These are phyloP conservation scores for Pangasius krempfi DNA, from an alignment of 2,797 vertebrate genomes.

Conservation along the genomic window DNA sequence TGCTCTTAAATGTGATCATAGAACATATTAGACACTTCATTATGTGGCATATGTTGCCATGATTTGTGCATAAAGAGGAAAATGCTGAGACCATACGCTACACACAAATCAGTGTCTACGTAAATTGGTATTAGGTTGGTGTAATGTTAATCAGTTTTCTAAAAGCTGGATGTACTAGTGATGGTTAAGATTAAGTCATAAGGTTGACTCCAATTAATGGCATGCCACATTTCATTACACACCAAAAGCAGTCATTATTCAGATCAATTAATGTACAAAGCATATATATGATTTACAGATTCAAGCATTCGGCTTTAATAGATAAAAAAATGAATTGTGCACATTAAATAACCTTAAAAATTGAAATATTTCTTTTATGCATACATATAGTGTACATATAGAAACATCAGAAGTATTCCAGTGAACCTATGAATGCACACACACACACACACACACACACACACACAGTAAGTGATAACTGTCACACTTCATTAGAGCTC, in stretches of 20 bases:
- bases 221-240: not conserved
- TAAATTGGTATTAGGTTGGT: not conserved
- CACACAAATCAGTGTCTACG: not conserved
- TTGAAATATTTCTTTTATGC: not conserved
- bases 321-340: not conserved
- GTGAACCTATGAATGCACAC: not conserved
- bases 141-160: not conserved
- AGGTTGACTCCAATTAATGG: not conserved
- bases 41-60: not conserved
- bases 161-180: not conserved
- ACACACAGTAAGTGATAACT: not conserved
- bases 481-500: constrained; percentile 14
- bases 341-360: not conserved
- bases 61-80: not conserved
- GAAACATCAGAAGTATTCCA: not conserved
- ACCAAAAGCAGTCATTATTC: not conserved
- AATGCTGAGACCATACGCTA: not conserved
- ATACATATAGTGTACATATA: not conserved
- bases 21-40: not conserved
- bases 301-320: not conserved
- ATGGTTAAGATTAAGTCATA: not conserved
- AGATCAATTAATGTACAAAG: not conserved
- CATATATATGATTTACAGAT: not conserved
- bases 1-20: not conserved
- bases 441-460: not conserved